Evolutionary conservation across 2,113 vertebrate genomes (phyloP), one percentile per base, ranked within the genome.

Genomic region (Scytalopus superciliaris): DNA sequence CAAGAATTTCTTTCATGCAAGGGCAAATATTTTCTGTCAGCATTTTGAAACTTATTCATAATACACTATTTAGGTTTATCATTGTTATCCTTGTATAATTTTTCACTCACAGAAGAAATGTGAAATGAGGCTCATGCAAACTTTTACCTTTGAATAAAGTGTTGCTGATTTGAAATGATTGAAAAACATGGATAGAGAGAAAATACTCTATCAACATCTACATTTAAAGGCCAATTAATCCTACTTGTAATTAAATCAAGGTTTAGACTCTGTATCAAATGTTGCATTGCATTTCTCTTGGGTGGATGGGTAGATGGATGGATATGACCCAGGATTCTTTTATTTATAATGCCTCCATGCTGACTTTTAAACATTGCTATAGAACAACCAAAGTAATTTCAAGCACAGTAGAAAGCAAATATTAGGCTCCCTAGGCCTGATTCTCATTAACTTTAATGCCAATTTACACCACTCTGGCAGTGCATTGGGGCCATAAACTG

Each of bases 371-470:
- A 68, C 64, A 60, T 49, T 70, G 35, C 42, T 92, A 7, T 92
- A 56, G 86, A 92, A 77, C 40, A 88, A 73, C 31, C 74, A 37
- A 92, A 83, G 60, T 74, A 22, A 89, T 93, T 94, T 50, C 63
- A 70, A 87, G 52, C 69, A 64, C 60, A 78, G 14, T 55, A 87
- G 80, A 89, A 94, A 93, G 64, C 76, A 94, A 93, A 89, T 92
- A 94, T 90, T 92, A 81, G 68, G 84, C 62, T 89, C 86, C 80
- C 73, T 81, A 52, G 93, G 40, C 69, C 86, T 92, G 90, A 93
- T 94, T 86, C 88, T 94, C 89, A 89, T 94, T 96, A 94, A 81
- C 63, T 94, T 86, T 86, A 90, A 87, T 8, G 12, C 80, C 42
- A 84, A 90, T 95, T 96, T 93, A 72, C 94, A 88, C 89, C 86